Evolutionary conservation across 2,888 invertebrate species (phyloP), one percentile per base, ranked within the genome.

Genomic region (Mechanitis messenoides): DNA sequence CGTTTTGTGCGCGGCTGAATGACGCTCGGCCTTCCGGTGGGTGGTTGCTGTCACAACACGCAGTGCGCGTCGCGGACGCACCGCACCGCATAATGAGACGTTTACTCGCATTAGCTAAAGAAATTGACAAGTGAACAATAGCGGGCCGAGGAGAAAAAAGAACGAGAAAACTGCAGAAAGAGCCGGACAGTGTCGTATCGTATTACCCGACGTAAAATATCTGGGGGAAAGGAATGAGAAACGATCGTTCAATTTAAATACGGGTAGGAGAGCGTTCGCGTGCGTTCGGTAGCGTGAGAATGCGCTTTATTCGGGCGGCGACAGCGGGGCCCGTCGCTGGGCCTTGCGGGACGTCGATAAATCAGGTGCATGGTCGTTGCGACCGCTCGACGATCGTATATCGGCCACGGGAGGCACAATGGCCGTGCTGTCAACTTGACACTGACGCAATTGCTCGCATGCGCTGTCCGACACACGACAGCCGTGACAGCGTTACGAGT

Each of bases 71-170:
- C 86, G 86, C 83, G 83, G 77, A 82, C 87, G 84, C 87, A 84
- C 83, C 80, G 87, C 86, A 83, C 82, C 88, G 88, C 88, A 88
- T 90, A 90, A 90, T 90, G 88, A 89, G 89, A 89, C 88, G 90
- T 87, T 89, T 89, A 85, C 88, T 90, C 90, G 86, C 87, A 90
- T 90, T 90, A 90, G 90, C 90, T 85, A 87, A 90, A 90, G 88
- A 87, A 90, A 89, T 89, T 89, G 90, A 90, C 88, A 89, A 88
- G 88, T 90, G 90, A 88, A 90, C 90, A 90, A 90, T 90, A 88
- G 89, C 84, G 78, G 79, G 74, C 73, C 78, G 74, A 78, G 77
- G 82, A 81, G 77, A 85, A 88, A 88, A 88, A 86, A 76, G 80
- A 85, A 79, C 74, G 83, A 81, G 83, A 84, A 80, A 85, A 84